Conservation (phyloP, 2,113 vertebrate species). For the Telmatochromis sp. region DNA sequence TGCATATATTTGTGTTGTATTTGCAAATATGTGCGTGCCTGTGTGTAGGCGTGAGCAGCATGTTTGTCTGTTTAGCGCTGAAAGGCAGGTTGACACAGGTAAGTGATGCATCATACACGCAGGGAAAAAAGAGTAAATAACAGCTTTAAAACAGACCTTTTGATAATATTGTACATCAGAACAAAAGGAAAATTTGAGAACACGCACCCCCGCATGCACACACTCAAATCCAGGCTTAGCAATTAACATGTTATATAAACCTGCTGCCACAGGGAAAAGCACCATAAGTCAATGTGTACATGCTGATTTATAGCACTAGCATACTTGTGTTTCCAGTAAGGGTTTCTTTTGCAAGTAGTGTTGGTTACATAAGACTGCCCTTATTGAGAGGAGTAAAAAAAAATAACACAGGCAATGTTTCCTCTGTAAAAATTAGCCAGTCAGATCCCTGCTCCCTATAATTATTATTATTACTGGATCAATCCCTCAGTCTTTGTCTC, state of each 20-base stretch:
- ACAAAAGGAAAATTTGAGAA: not conserved
- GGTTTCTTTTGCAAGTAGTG: not conserved
- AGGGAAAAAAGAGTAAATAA: not conserved
- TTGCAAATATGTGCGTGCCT: not conserved
- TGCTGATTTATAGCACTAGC: not conserved
- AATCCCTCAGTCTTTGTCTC: not conserved
- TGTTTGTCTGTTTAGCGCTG: not conserved
- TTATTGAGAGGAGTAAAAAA: not conserved
- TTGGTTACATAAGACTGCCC: not conserved
- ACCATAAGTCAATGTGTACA: not conserved
- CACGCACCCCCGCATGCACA: not conserved
- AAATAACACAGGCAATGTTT: not conserved
- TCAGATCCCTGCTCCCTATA: not conserved
- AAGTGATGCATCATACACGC: not conserved
- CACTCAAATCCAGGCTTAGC: not conserved
- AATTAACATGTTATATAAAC: slow-evolving; percentile 14
- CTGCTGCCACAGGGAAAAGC: not conserved
- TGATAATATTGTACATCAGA: not conserved
- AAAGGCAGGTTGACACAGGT: slow-evolving; percentile 33
- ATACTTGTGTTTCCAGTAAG: not conserved
- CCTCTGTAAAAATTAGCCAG: not conserved
- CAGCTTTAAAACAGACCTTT: not conserved
- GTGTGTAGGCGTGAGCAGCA: not conserved
- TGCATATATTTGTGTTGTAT: not conserved
- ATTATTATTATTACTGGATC: not conserved